Evolutionary conservation across 2,113 vertebrate species (phyloP).

Genomic region (Tragelaphus strepsiceros): DNA sequence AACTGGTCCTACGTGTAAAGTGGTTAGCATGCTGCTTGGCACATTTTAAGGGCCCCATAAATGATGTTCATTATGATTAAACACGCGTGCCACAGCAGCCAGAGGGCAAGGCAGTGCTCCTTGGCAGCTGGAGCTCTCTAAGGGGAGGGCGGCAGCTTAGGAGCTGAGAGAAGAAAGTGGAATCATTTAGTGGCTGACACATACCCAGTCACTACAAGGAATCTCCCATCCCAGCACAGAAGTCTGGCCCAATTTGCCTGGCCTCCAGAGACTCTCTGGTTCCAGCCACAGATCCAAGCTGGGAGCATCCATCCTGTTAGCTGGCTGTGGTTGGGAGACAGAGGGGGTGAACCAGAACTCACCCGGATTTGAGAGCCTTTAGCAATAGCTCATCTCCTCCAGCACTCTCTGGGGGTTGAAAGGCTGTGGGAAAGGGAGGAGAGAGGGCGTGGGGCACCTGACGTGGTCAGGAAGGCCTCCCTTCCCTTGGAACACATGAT

Average conservation of each 20-base stretch:
- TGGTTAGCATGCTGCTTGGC: neutral
- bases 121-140: slow-evolving; percentile 37
- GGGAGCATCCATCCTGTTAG: neutral
- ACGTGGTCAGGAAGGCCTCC: neutral
- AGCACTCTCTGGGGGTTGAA: neutral
- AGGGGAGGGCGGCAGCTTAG: slow-evolving; percentile 8
- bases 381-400: slow-evolving; percentile 8
- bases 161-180: neutral
- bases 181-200: slow-evolving; percentile 48
- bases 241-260: slow-evolving; percentile 41
- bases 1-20: neutral
- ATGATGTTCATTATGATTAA: neutral
- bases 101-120: neutral
- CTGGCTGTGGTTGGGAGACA: neutral
- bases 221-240: slow-evolving; percentile 43
- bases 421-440: slow-evolving; percentile 1
- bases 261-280: neutral
- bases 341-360: neutral
- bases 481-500: neutral
- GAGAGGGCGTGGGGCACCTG: neutral
- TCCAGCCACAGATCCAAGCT: neutral
- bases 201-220: slow-evolving; percentile 26
- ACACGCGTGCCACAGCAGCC: neutral
- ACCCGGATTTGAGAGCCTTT: neutral
- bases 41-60: slow-evolving; percentile 12